phyloP scores from a whole-genome alignment of 2,113 vertebrate genomes.

The Chlorocebus sabaeus region DNA sequence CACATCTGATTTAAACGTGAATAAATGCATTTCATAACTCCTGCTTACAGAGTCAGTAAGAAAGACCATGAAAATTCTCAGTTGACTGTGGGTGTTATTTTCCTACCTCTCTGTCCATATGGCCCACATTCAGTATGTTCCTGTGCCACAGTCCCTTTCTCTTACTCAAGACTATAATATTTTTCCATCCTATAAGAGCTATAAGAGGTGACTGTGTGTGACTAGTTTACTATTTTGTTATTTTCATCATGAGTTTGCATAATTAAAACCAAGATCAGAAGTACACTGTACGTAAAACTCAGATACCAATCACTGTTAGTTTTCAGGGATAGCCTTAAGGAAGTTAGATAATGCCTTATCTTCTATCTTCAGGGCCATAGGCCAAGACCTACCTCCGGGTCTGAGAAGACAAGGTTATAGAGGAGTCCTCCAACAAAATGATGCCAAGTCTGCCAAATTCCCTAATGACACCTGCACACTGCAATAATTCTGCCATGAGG shows the following conservation, averaged over 20 bases:
- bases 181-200: not conserved
- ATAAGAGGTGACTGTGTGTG: not conserved
- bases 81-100: not conserved
- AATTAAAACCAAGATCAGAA: not conserved
- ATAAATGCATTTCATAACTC: not conserved
- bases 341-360: not conserved
- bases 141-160: not conserved
- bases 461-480: not conserved
- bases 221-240: not conserved
- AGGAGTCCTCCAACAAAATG: not conserved
- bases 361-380: not conserved
- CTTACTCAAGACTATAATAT: not conserved
- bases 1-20: not conserved
- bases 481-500: not conserved
- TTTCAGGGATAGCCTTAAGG: not conserved
- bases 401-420: not conserved
- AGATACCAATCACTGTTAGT: not conserved
- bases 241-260: not conserved
- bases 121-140: not conserved
- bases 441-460: not conserved
- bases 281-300: not conserved
- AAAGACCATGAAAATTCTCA: not conserved
- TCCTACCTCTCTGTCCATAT: not conserved
- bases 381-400: not conserved
- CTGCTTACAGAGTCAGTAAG: not conserved